phyloP scores from a whole-genome alignment of 1,140 invertebrate species.

The Trypoxylus dichotomus region DNA sequence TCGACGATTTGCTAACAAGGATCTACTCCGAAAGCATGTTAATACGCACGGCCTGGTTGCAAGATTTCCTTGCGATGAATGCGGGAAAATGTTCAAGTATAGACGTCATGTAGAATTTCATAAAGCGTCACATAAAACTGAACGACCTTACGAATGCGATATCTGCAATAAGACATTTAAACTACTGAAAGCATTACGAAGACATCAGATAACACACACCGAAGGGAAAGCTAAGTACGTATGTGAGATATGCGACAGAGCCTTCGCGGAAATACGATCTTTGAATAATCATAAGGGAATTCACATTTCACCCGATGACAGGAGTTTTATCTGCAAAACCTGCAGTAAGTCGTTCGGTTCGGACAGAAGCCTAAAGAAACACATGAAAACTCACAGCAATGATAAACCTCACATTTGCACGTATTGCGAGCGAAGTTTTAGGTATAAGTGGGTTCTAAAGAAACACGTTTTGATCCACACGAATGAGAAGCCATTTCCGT shows the following conservation, averaged over 20 bases:
- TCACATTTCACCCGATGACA: background rate
- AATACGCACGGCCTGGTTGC: too few relatives aligned
- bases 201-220: background rate
- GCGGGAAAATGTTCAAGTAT: background rate
- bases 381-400: too few relatives aligned
- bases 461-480: too few relatives aligned
- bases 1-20: background rate
- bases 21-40: too few relatives aligned
- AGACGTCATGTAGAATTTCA: background rate
- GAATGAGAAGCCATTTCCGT: too few relatives aligned
- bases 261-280: constrained; percentile 37
- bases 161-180: background rate
- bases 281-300: constrained; percentile 33
- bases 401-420: too few relatives aligned
- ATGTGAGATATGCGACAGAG: constrained; percentile 39
- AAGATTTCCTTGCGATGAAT: background rate
- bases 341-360: too few relatives aligned
- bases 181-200: background rate
- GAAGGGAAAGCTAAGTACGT: constrained; percentile 39
- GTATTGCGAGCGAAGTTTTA: too few relatives aligned
- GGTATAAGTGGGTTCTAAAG: too few relatives aligned
- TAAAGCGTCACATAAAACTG: background rate
- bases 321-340: too few relatives aligned
- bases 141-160: background rate
- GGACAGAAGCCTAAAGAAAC: too few relatives aligned